Base-by-base conservation (phyloP, 2,113 vertebrate genomes). In the Balaeniceps rex region DNA sequence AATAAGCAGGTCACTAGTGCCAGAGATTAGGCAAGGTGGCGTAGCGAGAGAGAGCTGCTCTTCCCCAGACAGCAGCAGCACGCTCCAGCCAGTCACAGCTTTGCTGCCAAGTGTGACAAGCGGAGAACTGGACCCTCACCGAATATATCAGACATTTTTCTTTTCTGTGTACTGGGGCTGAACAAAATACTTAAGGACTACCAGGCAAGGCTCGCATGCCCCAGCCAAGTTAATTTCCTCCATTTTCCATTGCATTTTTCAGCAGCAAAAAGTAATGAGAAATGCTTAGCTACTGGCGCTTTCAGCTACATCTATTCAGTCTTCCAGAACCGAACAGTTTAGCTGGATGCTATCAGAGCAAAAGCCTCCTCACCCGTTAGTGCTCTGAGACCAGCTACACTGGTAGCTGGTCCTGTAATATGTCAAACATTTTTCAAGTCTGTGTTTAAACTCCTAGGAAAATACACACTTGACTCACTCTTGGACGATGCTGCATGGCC, bases 201-300 rank as follows among this genome's bases (percentile, higher is more conserved):
- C 25, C 6, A 72, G 61, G 74, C 65, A 82, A 71, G 57, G 29
- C 19, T 36, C 0, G 1, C 5, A 2, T 78, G 36, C 58, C 12
- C 28, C 61, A 91, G 91, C 57, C 90, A 91, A 84, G 94, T 76
- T 65, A 36, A 84, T 94, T 95, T 91, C 49, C 60, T 88, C n/a
- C 11, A 1, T 81, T 96, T 88, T 84, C 65, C 52, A 16, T 14
- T 34, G 54, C 19, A 44, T 71, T 87, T 85, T 95, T 82, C 83
- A 92, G 61, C 44, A 31, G 57, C 57, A 92, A 92, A 87, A 89
- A 46, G 44, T 87, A 82, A 89, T 71, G 52, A 94, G 52, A 91
- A 92, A 74, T 78, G 65, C 69, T 89, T 87, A 74, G 69, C 49
- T 87, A 24, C 52, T 60, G 44, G 21, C 52, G 72, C 83, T 92